Evolutionary conservation across 2,888 invertebrate genomes (phyloP), one percentile per base, ranked within the genome.

Genomic region (Temnothorax rugatulus): DNA sequence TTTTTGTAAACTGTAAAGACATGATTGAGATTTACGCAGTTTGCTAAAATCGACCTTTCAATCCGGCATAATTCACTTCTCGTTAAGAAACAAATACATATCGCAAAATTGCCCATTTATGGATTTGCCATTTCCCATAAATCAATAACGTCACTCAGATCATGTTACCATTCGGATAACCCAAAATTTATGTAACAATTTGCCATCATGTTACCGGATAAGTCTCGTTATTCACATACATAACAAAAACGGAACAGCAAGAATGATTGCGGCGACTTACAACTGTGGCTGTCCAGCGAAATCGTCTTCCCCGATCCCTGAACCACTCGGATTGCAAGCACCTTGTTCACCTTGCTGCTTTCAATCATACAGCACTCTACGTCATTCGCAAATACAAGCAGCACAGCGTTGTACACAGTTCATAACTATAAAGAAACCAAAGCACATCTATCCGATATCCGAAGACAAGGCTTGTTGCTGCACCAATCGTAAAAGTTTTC

Each of bases 231-330:
- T 34, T 52, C 18, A 7, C 25, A 29, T 21, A 15, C 13, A 4
- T 52, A 29, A 61, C 9, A 11, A 59, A 47, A 50, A 18, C 38
- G 29, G 15, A 68, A 57, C 8, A 59, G 15, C 13, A n/a, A 89
- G 84, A 29, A 93, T 93, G 93, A 93, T 93, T 54, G 61, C 83
- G 5, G 84, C 92, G 0, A 89, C 90, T 57, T 63, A 75, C 7
- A 87, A 82, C 13, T 93, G 93, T 64, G 93, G 93, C 21, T 93
- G 93, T 84, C 74, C 87, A 0, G 47, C 21, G 74, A 50, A 68
- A 15, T 34, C 1, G 4, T n/a, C 34, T 38, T 50, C 11, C 0
- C 29, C 57, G 18, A 29, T 71, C 11, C 11, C 29, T 61, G 29
- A 21, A 61, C 13, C 34, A 41, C 0, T 34, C 4, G 9, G 18